These are phyloP conservation scores for Nannobrachium achirus DNA, from an alignment of 2,113 vertebrate species.

Conservation along the genomic window DNA sequence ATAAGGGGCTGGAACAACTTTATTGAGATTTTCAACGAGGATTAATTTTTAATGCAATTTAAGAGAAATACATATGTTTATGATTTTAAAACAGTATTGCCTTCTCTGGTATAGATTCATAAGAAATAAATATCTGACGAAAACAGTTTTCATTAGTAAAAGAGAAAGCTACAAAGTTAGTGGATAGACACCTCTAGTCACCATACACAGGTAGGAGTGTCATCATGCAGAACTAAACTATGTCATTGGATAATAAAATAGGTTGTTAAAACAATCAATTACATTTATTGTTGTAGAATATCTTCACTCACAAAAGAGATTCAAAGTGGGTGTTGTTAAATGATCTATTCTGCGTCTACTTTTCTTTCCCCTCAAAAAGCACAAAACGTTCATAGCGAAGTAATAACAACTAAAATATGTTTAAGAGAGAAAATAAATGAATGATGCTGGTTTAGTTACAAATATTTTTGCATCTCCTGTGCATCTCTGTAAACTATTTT, in stretches of 20 bases:
- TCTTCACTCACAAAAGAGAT: constrained; percentile 2
- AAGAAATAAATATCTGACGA: constrained; percentile 47
- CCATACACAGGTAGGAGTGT: background rate
- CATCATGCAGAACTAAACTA: constrained; percentile 43
- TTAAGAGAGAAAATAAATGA: background rate
- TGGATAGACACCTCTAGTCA: constrained; percentile 21
- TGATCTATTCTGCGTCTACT: constrained; percentile 25
- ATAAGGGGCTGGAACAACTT: constrained; percentile 21
- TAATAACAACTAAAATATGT: background rate
- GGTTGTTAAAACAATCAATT: constrained; percentile 32
- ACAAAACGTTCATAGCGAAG: constrained; percentile 16
- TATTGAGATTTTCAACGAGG: constrained; percentile 53
- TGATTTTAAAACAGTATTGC: constrained; percentile 27
- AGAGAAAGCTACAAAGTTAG: constrained; percentile 4
- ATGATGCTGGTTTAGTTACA: background rate
- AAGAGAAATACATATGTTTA: constrained; percentile 5
- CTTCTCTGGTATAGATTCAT: constrained; percentile 9
- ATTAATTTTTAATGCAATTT: no score
- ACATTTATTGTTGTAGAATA: constrained; percentile 7
- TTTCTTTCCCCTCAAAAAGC: constrained; percentile 15
- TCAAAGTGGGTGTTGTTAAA: constrained; percentile 7
- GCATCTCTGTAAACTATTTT: background rate
- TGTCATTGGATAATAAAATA: no score
- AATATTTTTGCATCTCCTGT: background rate
- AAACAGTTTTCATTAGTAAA: constrained; percentile 19